Conservation (phyloP, 2,888 invertebrate genomes). For the Eumerus sabulonum region DNA sequence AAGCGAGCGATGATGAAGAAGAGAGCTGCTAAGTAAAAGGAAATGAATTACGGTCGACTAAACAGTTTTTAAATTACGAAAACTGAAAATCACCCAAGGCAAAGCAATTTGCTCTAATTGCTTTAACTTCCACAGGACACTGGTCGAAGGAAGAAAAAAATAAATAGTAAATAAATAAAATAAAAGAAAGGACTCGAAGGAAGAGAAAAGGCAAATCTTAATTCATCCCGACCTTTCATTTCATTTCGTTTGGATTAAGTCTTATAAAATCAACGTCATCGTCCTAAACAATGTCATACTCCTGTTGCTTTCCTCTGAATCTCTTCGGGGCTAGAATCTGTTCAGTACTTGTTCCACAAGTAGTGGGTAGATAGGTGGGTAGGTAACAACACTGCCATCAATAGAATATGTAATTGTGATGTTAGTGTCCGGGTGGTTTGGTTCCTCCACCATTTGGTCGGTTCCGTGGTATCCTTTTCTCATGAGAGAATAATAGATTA, state of each 20-base stretch:
- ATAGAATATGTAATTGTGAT: conserved; percentile 26
- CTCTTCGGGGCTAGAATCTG: too few relatives aligned
- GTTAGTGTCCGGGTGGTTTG: conserved; percentile 14
- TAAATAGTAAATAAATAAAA: too few relatives aligned
- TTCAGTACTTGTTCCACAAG: neutral
- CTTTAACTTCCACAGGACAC: conserved; percentile 36
- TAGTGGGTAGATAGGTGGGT: neutral
- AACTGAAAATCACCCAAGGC: conserved; percentile 46
- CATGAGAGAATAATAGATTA: conserved; percentile 24
- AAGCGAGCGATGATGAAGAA: neutral
- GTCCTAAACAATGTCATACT: conserved; percentile 50
- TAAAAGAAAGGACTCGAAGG: neutral
- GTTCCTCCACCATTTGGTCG: conserved; percentile 10
- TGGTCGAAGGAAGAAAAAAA: neutral
- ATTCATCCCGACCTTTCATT: conserved; percentile 51
- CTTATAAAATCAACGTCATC: conserved; percentile 19
- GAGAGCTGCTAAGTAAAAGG: neutral
- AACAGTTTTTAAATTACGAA: conserved; percentile 62
- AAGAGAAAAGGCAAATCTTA: conserved; percentile 34
- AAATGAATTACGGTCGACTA: conserved; percentile 58
- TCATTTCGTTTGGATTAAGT: conserved; percentile 37
- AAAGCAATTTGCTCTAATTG: conserved; percentile 55
- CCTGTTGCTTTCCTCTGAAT: conserved; percentile 46
- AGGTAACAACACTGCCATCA: conserved; percentile 1
- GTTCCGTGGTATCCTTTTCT: conserved; percentile 32